phyloP scores from a whole-genome alignment of 2,888 invertebrate genomes.

The Strigamia crassipes region DNA sequence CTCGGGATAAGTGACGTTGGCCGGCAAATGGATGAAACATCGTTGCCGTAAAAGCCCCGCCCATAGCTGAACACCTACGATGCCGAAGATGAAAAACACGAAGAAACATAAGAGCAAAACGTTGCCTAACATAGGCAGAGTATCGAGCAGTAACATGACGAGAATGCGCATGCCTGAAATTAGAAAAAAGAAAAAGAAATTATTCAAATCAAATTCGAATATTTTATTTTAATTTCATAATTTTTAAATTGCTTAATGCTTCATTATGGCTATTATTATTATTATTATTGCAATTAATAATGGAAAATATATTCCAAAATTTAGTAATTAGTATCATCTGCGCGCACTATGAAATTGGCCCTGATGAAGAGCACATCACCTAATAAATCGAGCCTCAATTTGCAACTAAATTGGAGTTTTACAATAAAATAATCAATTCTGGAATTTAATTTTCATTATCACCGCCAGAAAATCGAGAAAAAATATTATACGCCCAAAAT shows the following conservation, averaged over 20 bases:
- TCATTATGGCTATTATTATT: neutral
- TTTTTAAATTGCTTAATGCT: too few relatives aligned
- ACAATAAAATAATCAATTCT: neutral
- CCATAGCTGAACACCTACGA: slow-evolving; percentile 99
- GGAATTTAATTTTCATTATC: neutral
- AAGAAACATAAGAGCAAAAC: slow-evolving; percentile 96
- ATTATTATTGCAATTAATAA: neutral
- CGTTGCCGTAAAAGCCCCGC: slow-evolving; percentile 94
- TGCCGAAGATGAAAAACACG: slow-evolving; percentile 99
- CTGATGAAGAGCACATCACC: neutral
- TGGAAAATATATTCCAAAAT: neutral
- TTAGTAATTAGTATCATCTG: neutral
- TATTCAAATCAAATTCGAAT: neutral
- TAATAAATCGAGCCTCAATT: neutral
- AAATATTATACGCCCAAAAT: neutral
- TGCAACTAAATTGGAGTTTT: neutral
- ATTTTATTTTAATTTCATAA: too few relatives aligned
- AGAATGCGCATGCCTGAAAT: slow-evolving; percentile 93
- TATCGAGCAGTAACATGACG: slow-evolving; percentile 97
- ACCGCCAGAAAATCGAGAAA: neutral
- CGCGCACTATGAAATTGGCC: neutral
- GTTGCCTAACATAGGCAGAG: slow-evolving; percentile 98
- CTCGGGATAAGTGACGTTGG: slow-evolving; percentile 73
- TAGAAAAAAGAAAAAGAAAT: slow-evolving; percentile 45
- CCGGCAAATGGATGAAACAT: slow-evolving; percentile 79